Conservation (phyloP, 2,113 vertebrate species). For the Erpornis zantholeuca region DNA sequence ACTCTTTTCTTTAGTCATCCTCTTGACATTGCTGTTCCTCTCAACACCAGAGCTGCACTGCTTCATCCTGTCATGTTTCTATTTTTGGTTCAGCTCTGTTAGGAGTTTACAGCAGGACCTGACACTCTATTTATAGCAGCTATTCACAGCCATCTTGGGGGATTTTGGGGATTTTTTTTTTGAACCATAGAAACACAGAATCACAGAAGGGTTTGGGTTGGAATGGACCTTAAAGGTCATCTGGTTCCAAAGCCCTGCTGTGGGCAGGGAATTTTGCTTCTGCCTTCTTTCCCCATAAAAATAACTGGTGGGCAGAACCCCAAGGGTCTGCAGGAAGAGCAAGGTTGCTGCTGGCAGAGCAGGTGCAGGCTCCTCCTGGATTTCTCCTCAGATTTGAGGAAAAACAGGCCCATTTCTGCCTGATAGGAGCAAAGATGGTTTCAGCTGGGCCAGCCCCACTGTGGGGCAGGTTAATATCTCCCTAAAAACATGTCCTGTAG, state of each 20-base stretch:
- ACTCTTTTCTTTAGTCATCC: neutral
- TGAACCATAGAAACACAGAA: rapidly evolving
- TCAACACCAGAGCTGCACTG: neutral
- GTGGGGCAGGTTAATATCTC: rapidly evolving
- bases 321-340: neutral
- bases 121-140: neutral
- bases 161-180: neutral
- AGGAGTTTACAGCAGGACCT: neutral
- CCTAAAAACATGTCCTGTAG: neutral
- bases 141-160: neutral
- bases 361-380: neutral
- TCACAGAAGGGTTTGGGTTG: neutral
- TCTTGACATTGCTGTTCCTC: neutral
- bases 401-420: neutral
- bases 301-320: neutral
- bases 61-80: neutral
- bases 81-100: neutral
- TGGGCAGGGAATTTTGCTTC: neutral
- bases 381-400: neutral
- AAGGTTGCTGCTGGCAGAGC: neutral
- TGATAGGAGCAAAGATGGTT: neutral
- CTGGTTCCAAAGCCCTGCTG: neutral
- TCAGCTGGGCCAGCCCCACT: rapidly evolving
- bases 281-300: rapidly evolving
- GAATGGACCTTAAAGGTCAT: neutral